Conservation (phyloP, 2,797 vertebrate genomes). For the Clamator glandarius region DNA sequence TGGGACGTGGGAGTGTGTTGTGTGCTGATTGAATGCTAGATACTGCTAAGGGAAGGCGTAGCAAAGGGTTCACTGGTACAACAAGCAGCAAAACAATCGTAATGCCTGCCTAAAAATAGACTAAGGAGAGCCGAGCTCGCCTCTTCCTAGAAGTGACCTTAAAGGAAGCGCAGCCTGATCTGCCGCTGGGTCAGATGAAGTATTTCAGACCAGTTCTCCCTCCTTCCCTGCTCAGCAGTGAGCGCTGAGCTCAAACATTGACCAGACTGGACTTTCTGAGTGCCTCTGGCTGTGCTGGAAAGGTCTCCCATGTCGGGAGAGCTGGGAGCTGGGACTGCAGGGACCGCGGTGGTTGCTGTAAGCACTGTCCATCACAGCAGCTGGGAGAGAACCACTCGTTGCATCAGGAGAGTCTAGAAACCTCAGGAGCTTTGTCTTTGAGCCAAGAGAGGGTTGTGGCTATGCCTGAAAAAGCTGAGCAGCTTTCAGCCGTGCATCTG, state of each 20-base stretch:
- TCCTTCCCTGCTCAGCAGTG: neutral
- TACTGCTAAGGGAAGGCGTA: neutral
- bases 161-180: neutral
- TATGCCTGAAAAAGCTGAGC: neutral
- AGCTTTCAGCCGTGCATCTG: neutral
- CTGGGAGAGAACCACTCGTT: neutral
- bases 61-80: neutral
- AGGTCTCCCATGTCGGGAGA: neutral
- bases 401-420: neutral
- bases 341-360: neutral
- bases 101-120: constrained; percentile 28
- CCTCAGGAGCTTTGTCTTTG: neutral
- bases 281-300: fast-evolving
- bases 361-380: neutral
- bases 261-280: no score
- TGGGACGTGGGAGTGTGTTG: neutral
- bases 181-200: neutral
- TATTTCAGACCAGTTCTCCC: neutral
- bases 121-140: neutral
- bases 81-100: neutral
- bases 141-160: neutral
- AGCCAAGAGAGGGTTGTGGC: neutral
- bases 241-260: neutral
- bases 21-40: neutral
- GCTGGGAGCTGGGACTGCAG: neutral